phyloP scores from a whole-genome alignment of 2,113 vertebrate genomes.

The Gnathonemus echidnorhynchus region DNA sequence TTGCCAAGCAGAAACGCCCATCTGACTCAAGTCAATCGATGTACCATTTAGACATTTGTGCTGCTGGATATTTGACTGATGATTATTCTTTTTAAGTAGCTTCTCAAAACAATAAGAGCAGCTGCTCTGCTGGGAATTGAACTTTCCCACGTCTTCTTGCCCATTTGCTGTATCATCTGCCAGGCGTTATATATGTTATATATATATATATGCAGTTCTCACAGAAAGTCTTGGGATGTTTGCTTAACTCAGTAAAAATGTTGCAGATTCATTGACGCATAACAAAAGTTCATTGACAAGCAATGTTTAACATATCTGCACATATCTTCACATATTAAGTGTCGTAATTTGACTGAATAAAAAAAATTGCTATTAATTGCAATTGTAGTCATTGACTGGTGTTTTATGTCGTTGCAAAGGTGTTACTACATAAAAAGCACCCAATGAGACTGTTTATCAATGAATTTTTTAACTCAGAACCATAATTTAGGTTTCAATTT shows the following conservation, averaged over 20 bases:
- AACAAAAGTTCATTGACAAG: not conserved
- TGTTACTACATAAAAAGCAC: not conserved
- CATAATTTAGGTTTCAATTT: no score
- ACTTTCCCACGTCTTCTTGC: not conserved
- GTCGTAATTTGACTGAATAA: not conserved
- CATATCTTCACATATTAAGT: not conserved
- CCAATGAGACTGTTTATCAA: not conserved
- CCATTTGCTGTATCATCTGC: not conserved
- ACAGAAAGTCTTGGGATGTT: not conserved
- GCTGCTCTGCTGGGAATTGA: not conserved
- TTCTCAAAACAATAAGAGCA: not conserved
- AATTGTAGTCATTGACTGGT: not conserved
- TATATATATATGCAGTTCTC: not conserved
- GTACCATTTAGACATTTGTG: not conserved
- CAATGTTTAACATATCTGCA: not conserved
- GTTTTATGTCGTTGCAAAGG: not conserved
- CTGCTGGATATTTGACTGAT: not conserved
- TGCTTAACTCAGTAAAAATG: not conserved
- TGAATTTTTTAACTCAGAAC: not conserved
- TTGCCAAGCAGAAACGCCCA: not conserved
- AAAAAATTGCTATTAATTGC: not conserved
- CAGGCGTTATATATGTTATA: not conserved
- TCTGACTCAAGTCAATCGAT: not conserved
- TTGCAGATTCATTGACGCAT: not conserved
- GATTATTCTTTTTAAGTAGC: not conserved